Base-by-base conservation (phyloP, 2,888 invertebrate species). In the Allolobophora icterica region DNA sequence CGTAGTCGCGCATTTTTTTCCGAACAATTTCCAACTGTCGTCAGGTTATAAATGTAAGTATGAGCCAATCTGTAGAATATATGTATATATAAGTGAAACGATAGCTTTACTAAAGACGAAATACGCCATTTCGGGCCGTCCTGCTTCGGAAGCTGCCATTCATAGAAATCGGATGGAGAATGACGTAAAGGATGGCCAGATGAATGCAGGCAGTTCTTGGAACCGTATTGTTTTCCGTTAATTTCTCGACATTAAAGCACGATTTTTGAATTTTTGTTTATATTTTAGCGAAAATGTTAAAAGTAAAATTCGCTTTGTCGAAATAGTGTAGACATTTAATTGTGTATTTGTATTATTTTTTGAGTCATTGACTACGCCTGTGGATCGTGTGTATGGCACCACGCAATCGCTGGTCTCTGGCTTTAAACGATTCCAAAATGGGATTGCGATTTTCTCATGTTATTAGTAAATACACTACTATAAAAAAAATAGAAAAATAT, bases 61-160 rank as follows among this genome's bases (percentile, higher is more conserved):
- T 87, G 6, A 34, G 15, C 21, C 87, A 34, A 71, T 71, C 8
- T 71, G 71, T 71, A n/a, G 71, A 71, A 71, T 71, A 71, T 71
- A n/a, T 71, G n/a, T n/a, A n/a, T 6, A 6, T 71, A n/a, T 71
- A 71, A n/a, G n/a, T 71, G 30, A 30, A 71, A n/a, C n/a, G 71
- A 0, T n/a, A n/a, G 71, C 71, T 6, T 71, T 71, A n/a, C 30
- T 30, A 71, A 71, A 71, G 71, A n/a, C n/a, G 71, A n/a, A 71
- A 71, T 71, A 71, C 71, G 71, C 71, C n/a, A n/a, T 71, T 71
- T 71, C 71, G 71, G 71, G 71, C 71, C 71, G 71, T 71, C 71
- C 71, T 71, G 71, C 71, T 71, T 71, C 71, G n/a, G 71, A 71
- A n/a, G 71, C 71, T 71, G 71, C 71, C 71, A 71, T 71, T 71